Evolutionary conservation across 2,113 vertebrate species (phyloP), one percentile per base, ranked within the genome.

Genomic region (Paradoxurus hermaphroditus): DNA sequence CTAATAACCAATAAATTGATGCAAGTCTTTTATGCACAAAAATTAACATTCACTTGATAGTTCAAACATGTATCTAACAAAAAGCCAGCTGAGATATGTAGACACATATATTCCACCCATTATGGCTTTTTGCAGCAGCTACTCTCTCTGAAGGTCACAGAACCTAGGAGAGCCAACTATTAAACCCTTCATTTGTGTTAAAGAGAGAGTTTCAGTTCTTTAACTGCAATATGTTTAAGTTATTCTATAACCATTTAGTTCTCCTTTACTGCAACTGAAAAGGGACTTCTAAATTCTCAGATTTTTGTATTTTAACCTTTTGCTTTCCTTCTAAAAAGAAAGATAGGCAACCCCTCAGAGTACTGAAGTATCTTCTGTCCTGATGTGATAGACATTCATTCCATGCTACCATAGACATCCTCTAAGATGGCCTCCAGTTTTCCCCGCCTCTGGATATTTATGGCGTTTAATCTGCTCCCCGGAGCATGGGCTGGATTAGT

Each of bases 141-240:
- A 0, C 7, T 83, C 31, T 93, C 18, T 27, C 59, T 23, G n/a
- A 89, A 72, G 68, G 2, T 87, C 41, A 59, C n/a, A 65, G 34
- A 96, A 41, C 31, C 11, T 44, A 83, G 34, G 25, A 49, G 2
- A 78, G 53, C 15, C 70, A 75, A 83, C 31, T 53, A 77, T 49
- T 63, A 92, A 95, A 41, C 78, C 1, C 2, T 44, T 73, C 49
- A 44, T 34, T 85, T 93, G 36, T n/a, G 18, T 85, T 73, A 86
- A 92, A 67, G 46, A 36, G 36, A 94, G 29, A 77, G 59, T 92
- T 92, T 81, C 65, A 94, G 36, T 95, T 97, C 62, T 84, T 95
- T 34, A 81, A 7, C 36, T 82, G 36, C 19, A 62, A 53, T 86
- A 53, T 79, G 34, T 16, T 90, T 84, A 77, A 68, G 8, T 59